Conservation (phyloP, 2,888 invertebrate genomes). For the Imbricaverruca yamaguchii region DNA sequence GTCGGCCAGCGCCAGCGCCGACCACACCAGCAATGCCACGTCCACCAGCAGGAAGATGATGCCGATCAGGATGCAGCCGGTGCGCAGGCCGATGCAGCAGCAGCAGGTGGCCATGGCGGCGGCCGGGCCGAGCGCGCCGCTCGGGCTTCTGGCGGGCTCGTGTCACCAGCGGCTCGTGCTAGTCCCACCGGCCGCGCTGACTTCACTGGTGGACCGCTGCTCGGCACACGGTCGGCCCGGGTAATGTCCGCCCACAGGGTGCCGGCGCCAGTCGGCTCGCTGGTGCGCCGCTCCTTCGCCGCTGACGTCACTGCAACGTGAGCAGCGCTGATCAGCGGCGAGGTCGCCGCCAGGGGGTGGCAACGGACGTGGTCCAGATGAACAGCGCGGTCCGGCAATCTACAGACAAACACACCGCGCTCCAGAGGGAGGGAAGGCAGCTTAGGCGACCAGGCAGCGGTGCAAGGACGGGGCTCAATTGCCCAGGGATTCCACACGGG, state of each 20-base stretch:
- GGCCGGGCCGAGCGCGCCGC: not conserved
- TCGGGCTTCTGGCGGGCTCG: not conserved
- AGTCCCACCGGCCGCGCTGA: not conserved
- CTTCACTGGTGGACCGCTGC: not conserved
- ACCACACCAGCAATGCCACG: not conserved
- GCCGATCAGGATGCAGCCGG: conserved; percentile 13
- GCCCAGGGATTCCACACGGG: too few species aligned
- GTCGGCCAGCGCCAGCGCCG: not conserved
- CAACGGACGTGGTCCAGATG: too few species aligned
- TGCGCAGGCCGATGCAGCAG: conserved; percentile 23
- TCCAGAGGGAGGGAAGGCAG: too few species aligned
- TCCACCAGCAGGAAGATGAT: conserved; percentile 3
- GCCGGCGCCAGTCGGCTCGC: too few species aligned
- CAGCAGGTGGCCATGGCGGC: conserved; percentile 19
- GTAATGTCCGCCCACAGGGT: too few species aligned
- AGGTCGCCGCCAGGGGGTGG: not conserved
- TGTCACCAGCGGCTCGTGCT: too few species aligned
- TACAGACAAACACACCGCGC: too few species aligned
- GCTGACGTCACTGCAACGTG: not conserved
- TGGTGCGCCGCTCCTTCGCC: not conserved
- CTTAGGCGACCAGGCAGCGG: too few species aligned
- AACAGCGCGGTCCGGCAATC: too few species aligned
- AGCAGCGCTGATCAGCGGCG: not conserved
- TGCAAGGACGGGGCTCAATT: too few species aligned
- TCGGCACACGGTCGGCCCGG: not conserved